Evolutionary conservation across 2,888 invertebrate genomes (phyloP).

Genomic region (Pemphredon lugubris): DNA sequence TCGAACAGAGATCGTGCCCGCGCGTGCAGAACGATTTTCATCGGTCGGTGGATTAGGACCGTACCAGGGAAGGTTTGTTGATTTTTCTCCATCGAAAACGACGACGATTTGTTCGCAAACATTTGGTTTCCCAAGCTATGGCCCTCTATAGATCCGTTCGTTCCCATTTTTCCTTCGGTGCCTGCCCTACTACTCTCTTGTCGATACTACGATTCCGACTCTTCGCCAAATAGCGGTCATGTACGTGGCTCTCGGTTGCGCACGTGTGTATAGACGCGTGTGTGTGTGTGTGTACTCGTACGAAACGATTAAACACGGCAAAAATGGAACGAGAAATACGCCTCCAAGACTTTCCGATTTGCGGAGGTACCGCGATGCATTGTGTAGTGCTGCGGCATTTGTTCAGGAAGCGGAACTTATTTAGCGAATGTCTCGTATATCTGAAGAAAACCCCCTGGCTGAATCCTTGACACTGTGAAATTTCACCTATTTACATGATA

Average conservation of each 20-base stretch:
- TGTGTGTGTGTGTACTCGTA: background rate
- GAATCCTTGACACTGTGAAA: no score
- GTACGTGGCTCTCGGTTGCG: background rate
- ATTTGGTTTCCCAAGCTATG: constrained; percentile 60
- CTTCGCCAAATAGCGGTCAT: constrained; percentile 20
- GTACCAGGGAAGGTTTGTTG: constrained; percentile 59
- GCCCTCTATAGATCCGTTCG: constrained; percentile 49
- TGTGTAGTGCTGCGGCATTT: background rate
- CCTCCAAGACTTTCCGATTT: constrained; percentile 20
- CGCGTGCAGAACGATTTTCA: constrained; percentile 56
- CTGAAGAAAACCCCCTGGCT: no score
- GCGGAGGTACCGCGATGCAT: constrained; percentile 33
- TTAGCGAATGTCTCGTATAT: constrained; percentile 5
- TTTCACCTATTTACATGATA: no score
- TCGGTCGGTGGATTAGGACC: constrained; percentile 54
- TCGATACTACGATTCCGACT: constrained; percentile 5
- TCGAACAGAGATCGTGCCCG: constrained; percentile 26
- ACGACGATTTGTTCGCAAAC: constrained; percentile 67
- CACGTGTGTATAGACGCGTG: background rate
- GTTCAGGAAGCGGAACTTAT: constrained; percentile 20
- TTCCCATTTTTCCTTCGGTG: constrained; percentile 55
- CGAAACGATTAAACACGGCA: constrained; percentile 46
- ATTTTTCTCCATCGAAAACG: constrained; percentile 63
- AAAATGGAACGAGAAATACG: constrained; percentile 33
- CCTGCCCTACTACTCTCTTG: constrained; percentile 8